Conservation (phyloP, 2,888 invertebrate species). For the Drosophila yooni region DNA sequence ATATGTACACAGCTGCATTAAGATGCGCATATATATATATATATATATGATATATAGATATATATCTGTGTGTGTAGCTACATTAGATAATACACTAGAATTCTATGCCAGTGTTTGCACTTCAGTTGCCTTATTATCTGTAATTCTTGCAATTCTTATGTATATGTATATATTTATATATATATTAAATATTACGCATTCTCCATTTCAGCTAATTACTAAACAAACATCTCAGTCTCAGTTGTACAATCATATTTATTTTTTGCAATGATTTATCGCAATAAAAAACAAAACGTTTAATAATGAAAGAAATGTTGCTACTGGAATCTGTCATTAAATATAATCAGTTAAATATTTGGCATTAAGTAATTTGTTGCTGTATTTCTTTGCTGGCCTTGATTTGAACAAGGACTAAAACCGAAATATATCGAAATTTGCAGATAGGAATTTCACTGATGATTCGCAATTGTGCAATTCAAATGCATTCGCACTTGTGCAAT, state of each 20-base stretch:
- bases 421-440: neutral
- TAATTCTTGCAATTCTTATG: too few species aligned
- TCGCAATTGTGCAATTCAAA: neutral
- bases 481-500: neutral
- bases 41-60: neutral
- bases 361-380: neutral
- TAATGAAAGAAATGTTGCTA: too few species aligned
- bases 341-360: neutral
- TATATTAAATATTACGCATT: neutral
- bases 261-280: too few species aligned
- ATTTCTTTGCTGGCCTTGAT: neutral
- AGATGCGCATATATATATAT: slow-evolving; percentile 1
- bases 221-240: neutral
- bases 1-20: slow-evolving; percentile 9
- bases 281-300: too few species aligned
- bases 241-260: too few species aligned
- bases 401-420: neutral
- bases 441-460: neutral
- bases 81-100: neutral
- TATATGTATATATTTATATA: neutral
- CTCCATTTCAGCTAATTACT: neutral
- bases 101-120: neutral
- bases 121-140: neutral
- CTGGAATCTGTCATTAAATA: too few species aligned
- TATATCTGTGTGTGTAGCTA: neutral